These are phyloP conservation scores for Cheilosia impressa DNA, from an alignment of 2,888 invertebrate species.

Conservation along the genomic window DNA sequence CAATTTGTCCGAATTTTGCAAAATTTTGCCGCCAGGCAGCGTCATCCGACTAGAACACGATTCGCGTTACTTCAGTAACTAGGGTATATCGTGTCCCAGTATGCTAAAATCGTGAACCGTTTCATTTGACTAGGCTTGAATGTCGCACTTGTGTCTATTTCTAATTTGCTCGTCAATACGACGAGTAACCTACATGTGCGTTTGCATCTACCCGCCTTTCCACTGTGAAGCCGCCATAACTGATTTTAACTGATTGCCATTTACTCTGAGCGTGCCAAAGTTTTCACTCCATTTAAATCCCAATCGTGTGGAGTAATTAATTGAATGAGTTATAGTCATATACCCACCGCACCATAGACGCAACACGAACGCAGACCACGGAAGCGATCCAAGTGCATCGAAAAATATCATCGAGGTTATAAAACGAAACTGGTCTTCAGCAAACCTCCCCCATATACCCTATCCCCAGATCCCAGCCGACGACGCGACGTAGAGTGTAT, in stretches of 20 bases:
- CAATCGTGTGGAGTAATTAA: slow-evolving; percentile 42
- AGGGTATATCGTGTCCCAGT: too few relatives aligned
- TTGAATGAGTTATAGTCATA: slow-evolving; percentile 13
- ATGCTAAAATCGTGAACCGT: too few relatives aligned
- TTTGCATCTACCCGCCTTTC: neutral
- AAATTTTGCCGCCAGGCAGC: too few relatives aligned
- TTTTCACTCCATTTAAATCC: slow-evolving; percentile 67
- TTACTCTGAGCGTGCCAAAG: slow-evolving; percentile 44
- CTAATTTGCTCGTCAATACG: too few relatives aligned
- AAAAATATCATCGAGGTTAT: slow-evolving; percentile 36
- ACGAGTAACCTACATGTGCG: too few relatives aligned
- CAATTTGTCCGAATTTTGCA: too few relatives aligned
- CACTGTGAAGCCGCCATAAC: neutral
- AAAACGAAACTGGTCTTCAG: slow-evolving; percentile 21
- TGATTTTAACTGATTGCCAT: neutral
- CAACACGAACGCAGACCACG: slow-evolving; percentile 9
- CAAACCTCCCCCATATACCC: neutral
- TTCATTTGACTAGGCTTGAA: too few relatives aligned
- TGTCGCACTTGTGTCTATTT: too few relatives aligned
- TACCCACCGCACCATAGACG: neutral
- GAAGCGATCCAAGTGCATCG: slow-evolving; percentile 41
- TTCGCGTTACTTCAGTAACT: too few relatives aligned
- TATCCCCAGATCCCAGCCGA: neutral
- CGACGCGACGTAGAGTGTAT: neutral
- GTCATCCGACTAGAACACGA: too few relatives aligned